Evolutionary conservation across 2,888 invertebrate genomes (phyloP).

Genomic region (Chrysolina oricalcia): DNA sequence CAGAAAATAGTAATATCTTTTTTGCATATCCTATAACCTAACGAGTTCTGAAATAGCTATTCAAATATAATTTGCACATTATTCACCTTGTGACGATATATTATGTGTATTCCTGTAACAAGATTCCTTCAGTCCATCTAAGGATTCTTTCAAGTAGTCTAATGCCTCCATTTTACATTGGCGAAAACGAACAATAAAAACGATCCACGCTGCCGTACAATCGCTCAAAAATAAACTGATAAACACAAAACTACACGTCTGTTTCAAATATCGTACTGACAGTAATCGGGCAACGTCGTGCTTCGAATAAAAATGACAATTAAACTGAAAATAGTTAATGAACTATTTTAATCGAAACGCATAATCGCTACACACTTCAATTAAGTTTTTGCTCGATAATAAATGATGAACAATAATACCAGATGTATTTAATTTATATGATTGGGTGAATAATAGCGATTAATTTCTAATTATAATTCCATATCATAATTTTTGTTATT

Average conservation of each 20-base stretch:
- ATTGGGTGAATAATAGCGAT: not conserved
- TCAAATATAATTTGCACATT: not conserved
- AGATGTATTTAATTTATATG: not conserved
- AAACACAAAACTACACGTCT: not conserved
- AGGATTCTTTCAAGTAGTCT: not conserved
- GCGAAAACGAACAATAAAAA: not conserved
- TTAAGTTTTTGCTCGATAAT: conserved; percentile 4
- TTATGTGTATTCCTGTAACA: not conserved
- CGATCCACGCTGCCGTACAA: not conserved
- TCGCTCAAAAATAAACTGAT: not conserved
- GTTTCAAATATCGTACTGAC: not conserved
- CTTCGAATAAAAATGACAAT: conserved; percentile 1
- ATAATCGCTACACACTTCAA: conserved; percentile 10
- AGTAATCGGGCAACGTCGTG: not conserved
- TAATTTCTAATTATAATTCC: conserved; percentile 6
- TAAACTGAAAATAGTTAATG: conserved; percentile 17
- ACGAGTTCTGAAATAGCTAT: not conserved
- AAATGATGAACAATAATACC: not conserved
- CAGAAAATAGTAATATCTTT: too few species aligned
- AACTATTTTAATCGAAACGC: conserved; percentile 4
- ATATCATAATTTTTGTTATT: not conserved
- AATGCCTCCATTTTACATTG: not conserved
- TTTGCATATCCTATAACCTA: too few species aligned
- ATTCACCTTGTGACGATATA: conserved; percentile 3
- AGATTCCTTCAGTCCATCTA: not conserved